A percentile compares a stretch with the other conserved stretches of the same genome.
These are phyloP conservation scores for Rhagoletis zephyria DNA, from an alignment of 1,140 invertebrate species.

Conservation along the genomic window DNA sequence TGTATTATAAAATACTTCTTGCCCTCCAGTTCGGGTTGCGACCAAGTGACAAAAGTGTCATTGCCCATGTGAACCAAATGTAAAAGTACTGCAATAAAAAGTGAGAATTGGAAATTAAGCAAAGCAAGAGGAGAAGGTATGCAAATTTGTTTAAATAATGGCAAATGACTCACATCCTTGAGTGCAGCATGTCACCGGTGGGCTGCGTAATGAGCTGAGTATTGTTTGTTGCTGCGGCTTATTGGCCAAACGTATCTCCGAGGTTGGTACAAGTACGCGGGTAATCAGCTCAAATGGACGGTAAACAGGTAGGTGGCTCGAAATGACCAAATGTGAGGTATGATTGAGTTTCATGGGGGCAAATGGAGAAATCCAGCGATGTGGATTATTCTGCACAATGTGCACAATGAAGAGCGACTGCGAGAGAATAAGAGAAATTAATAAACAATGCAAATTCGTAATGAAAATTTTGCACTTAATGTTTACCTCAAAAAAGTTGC, in stretches of 20 bases:
- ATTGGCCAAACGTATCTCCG: constrained; percentile 61
- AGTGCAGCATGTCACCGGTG: constrained; percentile 67
- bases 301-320: constrained; percentile 65
- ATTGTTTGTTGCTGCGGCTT: constrained; percentile 64
- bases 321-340: constrained; percentile 69
- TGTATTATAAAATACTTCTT: constrained; percentile 71
- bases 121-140: neutral
- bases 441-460: neutral
- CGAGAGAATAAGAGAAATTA: neutral
- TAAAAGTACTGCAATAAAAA: constrained; percentile 62
- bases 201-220: constrained; percentile 66
- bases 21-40: constrained; percentile 64
- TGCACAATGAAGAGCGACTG: constrained; percentile 69
- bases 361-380: constrained; percentile 65
- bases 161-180: constrained; percentile 67
- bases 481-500: constrained; percentile 62
- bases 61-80: constrained; percentile 67
- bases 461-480: neutral
- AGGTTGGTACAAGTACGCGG: constrained; percentile 64
- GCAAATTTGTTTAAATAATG: neutral
- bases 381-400: constrained; percentile 68
- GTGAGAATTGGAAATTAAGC: neutral
- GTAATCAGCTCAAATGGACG: constrained; percentile 69
- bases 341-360: constrained; percentile 69
- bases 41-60: constrained; percentile 70